These are phyloP conservation scores for Acanthurus leucopareius DNA, from an alignment of 2,797 vertebrate species.

Conservation along the genomic window DNA sequence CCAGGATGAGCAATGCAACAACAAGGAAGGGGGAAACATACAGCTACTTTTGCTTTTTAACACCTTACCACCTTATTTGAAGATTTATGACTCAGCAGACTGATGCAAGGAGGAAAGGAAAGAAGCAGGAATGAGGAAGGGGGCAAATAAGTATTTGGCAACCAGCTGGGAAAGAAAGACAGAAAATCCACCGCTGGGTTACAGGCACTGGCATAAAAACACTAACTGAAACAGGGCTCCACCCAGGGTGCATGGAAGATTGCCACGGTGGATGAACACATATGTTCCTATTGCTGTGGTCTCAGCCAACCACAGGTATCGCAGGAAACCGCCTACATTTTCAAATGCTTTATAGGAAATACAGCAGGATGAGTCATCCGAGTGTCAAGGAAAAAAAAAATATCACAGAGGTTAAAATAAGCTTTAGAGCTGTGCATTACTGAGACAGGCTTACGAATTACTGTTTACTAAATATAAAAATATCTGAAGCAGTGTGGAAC, in stretches of 20 bases:
- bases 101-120: constrained; percentile 41
- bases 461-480: not conserved
- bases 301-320: constrained; percentile 38
- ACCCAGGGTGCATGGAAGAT: constrained; percentile 11
- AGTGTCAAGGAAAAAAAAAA: constrained; percentile 8
- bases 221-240: constrained; percentile 50
- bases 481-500: not conserved
- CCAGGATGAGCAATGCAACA: not conserved
- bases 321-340: constrained; percentile 9
- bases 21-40: constrained; percentile 21
- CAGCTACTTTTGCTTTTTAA: constrained; percentile 43
- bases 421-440: not conserved
- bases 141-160: constrained; percentile 9
- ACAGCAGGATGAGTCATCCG: constrained; percentile 46
- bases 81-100: constrained; percentile 72
- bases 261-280: constrained; percentile 1
- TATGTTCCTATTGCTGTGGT: constrained; percentile 4
- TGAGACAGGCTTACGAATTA: not conserved
- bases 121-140: constrained; percentile 20
- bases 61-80: constrained; percentile 53
- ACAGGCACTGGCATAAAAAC: constrained; percentile 22
- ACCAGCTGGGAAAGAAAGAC: constrained; percentile 15
- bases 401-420: not conserved
- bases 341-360: constrained; percentile 28
- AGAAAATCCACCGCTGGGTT: constrained; percentile 47